Evolutionary conservation across 2,888 invertebrate species (phyloP).

Genomic region (Chloromyia formosa): DNA sequence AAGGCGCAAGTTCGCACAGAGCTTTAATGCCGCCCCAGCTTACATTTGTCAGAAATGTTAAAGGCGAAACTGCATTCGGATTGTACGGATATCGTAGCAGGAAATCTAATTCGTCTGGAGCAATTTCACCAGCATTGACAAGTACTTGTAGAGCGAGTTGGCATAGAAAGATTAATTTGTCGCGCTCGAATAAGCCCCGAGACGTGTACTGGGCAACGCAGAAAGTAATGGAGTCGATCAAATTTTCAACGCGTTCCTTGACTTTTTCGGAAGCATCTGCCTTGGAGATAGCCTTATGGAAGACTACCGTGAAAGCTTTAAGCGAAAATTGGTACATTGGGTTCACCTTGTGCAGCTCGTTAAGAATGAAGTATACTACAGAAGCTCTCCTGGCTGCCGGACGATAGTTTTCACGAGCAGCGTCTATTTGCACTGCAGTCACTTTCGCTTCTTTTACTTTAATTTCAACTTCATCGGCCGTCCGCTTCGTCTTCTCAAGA

Average conservation of each 20-base stretch:
- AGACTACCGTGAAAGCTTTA: constrained; percentile 92
- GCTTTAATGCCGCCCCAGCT: constrained; percentile 86
- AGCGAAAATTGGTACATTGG: constrained; percentile 96
- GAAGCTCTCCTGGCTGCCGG: constrained; percentile 88
- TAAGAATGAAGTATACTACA: constrained; percentile 90
- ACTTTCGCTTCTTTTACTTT: constrained; percentile 88
- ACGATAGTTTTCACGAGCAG: constrained; percentile 87
- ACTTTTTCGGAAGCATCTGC: constrained; percentile 77
- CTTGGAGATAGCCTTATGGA: constrained; percentile 77
- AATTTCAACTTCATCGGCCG: constrained; percentile 87
- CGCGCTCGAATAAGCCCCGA: constrained; percentile 88
- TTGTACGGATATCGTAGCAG: constrained; percentile 84
- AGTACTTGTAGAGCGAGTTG: constrained; percentile 84
- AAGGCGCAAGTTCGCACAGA: constrained; percentile 79
- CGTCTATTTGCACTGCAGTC: constrained; percentile 88
- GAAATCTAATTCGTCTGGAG: constrained; percentile 83
- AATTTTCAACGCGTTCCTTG: constrained; percentile 74
- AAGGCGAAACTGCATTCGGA: constrained; percentile 77
- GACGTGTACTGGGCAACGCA: constrained; percentile 88
- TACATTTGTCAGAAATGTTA: constrained; percentile 81
- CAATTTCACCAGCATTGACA: constrained; percentile 71
- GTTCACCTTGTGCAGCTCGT: constrained; percentile 90
- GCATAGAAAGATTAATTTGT: constrained; percentile 89
- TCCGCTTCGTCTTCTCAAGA: constrained; percentile 91
- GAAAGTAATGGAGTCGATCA: constrained; percentile 89